Percentiles rank a stretch among this genome's conserved stretches.
Evolutionary conservation across 2,888 invertebrate genomes (phyloP).

Genomic region (Morpho achilles): DNA sequence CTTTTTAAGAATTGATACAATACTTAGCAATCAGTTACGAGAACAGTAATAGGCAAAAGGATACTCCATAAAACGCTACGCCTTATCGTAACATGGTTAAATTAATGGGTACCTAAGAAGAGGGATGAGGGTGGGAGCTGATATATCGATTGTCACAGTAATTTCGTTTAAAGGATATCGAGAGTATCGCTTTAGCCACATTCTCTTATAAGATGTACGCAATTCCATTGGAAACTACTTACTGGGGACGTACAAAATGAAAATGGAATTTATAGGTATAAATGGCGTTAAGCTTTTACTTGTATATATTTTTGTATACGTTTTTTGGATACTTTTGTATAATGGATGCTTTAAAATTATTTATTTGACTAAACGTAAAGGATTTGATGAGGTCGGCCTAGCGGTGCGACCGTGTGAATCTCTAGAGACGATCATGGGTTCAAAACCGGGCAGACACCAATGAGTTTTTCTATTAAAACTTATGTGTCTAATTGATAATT

Average conservation of each 20-base stretch:
- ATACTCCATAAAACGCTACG: constrained; percentile 24
- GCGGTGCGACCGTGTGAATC: no score
- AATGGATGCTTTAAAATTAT: no score
- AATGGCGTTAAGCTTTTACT: no score
- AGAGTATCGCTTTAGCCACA: constrained; percentile 8
- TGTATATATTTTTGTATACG: no score
- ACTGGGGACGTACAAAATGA: no score
- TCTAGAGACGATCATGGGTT: no score
- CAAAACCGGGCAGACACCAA: no score
- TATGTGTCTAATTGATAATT: no score
- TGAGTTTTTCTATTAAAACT: no score
- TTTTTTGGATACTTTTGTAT: no score
- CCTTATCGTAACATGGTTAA: constrained; percentile 30
- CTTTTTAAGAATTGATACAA: not conserved
- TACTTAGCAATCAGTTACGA: constrained; percentile 2
- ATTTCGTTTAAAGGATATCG: constrained; percentile 25
- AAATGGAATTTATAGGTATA: not conserved
- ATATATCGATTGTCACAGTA: constrained; percentile 26
- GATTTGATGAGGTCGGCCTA: no score
- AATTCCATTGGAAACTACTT: not conserved
- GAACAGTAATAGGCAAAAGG: constrained; percentile 17
- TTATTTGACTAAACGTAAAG: no score
- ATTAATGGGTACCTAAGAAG: constrained; percentile 26
- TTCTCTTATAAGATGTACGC: constrained; percentile 5
- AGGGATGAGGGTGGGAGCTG: constrained; percentile 25